These are phyloP conservation scores for Blera fallax DNA, from an alignment of 2,888 invertebrate genomes.

Conservation along the genomic window DNA sequence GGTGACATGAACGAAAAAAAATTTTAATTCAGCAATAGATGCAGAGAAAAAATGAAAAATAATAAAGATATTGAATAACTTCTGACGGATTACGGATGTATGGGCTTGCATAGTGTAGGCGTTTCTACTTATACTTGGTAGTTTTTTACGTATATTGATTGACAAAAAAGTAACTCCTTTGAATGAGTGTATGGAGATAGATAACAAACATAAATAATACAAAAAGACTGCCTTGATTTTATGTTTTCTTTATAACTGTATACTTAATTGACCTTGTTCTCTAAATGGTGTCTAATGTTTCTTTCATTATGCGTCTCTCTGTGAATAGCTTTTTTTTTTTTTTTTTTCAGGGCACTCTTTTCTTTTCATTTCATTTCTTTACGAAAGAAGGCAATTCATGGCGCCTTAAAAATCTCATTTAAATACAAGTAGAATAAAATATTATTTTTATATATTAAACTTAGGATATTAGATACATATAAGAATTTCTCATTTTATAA, in stretches of 20 bases:
- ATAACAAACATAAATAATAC: constrained; percentile 7
- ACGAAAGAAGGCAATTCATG: constrained; percentile 53
- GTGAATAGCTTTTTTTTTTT: no score
- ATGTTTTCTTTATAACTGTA: constrained; percentile 14
- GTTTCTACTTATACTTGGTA: no score
- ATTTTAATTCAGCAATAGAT: constrained; percentile 1
- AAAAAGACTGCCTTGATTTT: constrained; percentile 6
- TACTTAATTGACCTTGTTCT: constrained; percentile 60
- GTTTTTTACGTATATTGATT: constrained; percentile 3
- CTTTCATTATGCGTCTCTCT: not conserved
- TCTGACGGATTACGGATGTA: not conserved
- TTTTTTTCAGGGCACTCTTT: not conserved
- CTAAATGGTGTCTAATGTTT: not conserved
- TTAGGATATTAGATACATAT: constrained; percentile 42
- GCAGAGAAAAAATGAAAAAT: not conserved
- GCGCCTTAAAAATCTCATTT: constrained; percentile 38
- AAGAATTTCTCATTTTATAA: constrained; percentile 19
- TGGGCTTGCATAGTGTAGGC: not conserved
- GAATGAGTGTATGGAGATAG: constrained; percentile 16
- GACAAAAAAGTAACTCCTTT: not conserved
- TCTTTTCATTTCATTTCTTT: not conserved
- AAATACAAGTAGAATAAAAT: constrained; percentile 57
- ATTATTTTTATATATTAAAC: constrained; percentile 44
- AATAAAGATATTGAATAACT: no score
- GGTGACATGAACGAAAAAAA: not conserved